These are phyloP conservation scores for Ciconia nigra DNA, from an alignment of 2,797 vertebrate genomes.

Conservation along the genomic window DNA sequence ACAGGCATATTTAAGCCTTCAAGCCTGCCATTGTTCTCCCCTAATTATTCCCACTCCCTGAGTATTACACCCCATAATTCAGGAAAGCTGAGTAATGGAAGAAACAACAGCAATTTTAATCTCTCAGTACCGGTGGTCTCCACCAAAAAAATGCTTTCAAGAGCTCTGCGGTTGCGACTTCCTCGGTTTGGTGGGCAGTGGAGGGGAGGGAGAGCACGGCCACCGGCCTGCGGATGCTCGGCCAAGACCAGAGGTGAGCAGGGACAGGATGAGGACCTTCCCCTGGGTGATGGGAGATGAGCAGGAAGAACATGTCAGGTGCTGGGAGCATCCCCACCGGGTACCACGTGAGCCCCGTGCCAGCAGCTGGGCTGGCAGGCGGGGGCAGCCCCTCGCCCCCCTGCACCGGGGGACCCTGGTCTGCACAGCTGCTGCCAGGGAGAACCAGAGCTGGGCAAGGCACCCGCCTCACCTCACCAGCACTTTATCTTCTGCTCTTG, in stretches of 20 bases:
- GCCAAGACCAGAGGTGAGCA: not conserved
- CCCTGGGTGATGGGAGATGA: not conserved
- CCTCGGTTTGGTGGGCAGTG: slow-evolving; percentile 40
- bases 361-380: fast-evolving
- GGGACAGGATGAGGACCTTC: not conserved
- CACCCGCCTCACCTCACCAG: fast-evolving
- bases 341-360: fast-evolving
- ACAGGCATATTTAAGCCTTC: slow-evolving; percentile 55
- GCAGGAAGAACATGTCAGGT: fast-evolving
- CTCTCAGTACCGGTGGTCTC: slow-evolving; percentile 71
- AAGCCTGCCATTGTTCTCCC: slow-evolving; percentile 70
- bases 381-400: not conserved
- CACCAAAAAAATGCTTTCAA: slow-evolving; percentile 66
- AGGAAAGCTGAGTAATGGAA: slow-evolving; percentile 75
- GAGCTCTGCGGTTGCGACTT: slow-evolving; percentile 57
- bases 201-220: slow-evolving; percentile 26
- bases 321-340: not conserved
- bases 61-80: slow-evolving; percentile 76
- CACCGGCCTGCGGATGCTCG: not conserved
- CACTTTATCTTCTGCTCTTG: fast-evolving
- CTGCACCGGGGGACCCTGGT: fast-evolving
- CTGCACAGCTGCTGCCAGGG: fast-evolving
- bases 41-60: slow-evolving; percentile 73
- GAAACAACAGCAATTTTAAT: slow-evolving; percentile 74
- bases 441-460: not conserved